phyloP scores from a whole-genome alignment of 2,888 invertebrate species.

The Beris chalybata region DNA sequence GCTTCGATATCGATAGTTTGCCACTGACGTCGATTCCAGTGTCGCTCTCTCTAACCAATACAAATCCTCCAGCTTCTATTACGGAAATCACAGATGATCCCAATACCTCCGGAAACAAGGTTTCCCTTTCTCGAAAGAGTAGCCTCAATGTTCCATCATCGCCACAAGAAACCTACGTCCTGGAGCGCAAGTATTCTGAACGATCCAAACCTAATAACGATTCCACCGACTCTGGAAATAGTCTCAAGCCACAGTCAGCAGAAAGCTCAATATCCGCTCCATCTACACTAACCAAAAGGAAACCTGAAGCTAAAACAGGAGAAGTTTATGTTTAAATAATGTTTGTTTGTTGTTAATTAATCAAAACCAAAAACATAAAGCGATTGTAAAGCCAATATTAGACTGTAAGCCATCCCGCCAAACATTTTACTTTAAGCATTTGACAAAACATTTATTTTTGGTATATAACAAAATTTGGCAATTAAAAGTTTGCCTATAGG shows the following conservation, averaged over 20 bases:
- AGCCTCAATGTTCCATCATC: conserved; percentile 48
- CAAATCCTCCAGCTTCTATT: conserved; percentile 45
- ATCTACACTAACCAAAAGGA: conserved; percentile 52
- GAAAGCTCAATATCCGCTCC: conserved; percentile 49
- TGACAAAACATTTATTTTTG: too few species aligned
- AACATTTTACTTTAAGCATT: too few species aligned
- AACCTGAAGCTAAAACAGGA: conserved; percentile 52
- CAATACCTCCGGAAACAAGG: neutral
- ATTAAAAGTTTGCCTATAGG: too few species aligned
- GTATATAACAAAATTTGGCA: too few species aligned
- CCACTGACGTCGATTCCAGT: conserved; percentile 50
- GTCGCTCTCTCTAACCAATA: conserved; percentile 48
- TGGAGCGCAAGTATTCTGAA: conserved; percentile 47
- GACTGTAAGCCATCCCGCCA: too few species aligned
- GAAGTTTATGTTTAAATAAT: conserved; percentile 52
- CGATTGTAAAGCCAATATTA: too few species aligned
- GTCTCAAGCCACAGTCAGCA: conserved; percentile 29
- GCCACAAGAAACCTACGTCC: conserved; percentile 45
- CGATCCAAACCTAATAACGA: conserved; percentile 27
- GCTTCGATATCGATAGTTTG: conserved; percentile 44
- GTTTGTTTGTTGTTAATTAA: too few species aligned
- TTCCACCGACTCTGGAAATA: conserved; percentile 13
- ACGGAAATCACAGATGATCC: conserved; percentile 42
- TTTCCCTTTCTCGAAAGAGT: conserved; percentile 46
- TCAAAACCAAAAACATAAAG: too few species aligned